These are phyloP conservation scores for Drosophila kurseongensis DNA, from an alignment of 1,140 invertebrate species.

Conservation along the genomic window DNA sequence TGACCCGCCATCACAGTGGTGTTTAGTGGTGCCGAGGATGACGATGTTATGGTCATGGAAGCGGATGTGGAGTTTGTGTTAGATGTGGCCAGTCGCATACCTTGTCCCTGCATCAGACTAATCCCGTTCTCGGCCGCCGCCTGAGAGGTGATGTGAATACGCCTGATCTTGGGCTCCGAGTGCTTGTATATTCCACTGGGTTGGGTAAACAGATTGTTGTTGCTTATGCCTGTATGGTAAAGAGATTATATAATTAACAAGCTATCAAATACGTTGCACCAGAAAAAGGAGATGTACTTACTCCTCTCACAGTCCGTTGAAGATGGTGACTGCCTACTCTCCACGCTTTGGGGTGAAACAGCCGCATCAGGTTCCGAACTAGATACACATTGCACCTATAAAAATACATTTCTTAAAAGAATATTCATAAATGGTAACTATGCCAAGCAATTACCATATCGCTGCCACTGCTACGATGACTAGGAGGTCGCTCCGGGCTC, in stretches of 20 bases:
- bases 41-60: conserved; percentile 62
- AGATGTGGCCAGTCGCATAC: conserved; percentile 63
- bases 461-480: conserved; percentile 82
- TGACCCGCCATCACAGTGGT: conserved; percentile 31
- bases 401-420: conserved; percentile 37
- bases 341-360: conserved; percentile 72
- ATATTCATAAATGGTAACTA: neutral
- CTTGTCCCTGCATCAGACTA: conserved; percentile 57
- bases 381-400: conserved; percentile 93
- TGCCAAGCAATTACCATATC: conserved; percentile 69
- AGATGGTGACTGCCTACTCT: conserved; percentile 80
- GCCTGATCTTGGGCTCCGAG: conserved; percentile 77
- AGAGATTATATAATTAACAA: neutral
- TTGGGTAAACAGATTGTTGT: conserved; percentile 62
- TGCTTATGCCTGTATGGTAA: conserved; percentile 27
- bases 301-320: conserved; percentile 79
- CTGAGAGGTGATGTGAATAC: conserved; percentile 78
- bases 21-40: conserved; percentile 54
- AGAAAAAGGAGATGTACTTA: conserved; percentile 18
- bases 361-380: conserved; percentile 91
- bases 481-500: conserved; percentile 78
- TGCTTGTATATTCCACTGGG: conserved; percentile 75
- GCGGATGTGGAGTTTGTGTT: conserved; percentile 39
- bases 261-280: too few species aligned
- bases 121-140: conserved; percentile 39